A percentile compares a stretch with the other conserved stretches of the same genome.
Evolutionary conservation across 2,113 vertebrate species (phyloP).

Genomic region (Corythaeola cristata): DNA sequence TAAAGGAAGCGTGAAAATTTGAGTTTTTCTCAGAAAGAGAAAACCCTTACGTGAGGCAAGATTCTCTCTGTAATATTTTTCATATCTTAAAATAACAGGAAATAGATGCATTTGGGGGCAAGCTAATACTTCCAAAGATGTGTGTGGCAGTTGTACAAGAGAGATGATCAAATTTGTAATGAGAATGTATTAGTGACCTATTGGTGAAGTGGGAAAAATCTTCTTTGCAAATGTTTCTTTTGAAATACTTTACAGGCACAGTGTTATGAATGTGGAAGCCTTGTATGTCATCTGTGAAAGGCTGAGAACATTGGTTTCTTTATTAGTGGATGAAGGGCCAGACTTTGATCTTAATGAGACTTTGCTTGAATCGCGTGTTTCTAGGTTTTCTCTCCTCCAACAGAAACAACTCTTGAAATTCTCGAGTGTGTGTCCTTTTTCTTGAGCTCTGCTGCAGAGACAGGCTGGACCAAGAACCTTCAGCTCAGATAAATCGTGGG

Average conservation of each 20-base stretch:
- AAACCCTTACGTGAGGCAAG: background rate
- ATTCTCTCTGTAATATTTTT: background rate
- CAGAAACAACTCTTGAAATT: background rate
- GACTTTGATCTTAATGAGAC: background rate
- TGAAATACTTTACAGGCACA: background rate
- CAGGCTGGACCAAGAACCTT: background rate
- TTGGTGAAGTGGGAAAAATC: background rate
- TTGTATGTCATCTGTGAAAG: background rate
- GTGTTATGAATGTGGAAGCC: background rate
- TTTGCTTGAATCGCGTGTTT: background rate
- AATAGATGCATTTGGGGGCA: background rate
- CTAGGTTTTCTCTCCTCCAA: background rate
- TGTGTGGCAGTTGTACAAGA: background rate
- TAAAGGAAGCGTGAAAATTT: background rate
- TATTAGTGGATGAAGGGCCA: background rate
- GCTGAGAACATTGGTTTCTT: background rate
- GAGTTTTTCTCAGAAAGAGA: background rate
- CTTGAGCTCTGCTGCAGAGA: background rate
- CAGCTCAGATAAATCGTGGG: accelerated
- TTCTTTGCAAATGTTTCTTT: background rate
- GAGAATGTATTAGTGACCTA: background rate
- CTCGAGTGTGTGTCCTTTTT: background rate
- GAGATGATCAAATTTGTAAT: background rate
- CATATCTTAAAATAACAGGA: background rate
- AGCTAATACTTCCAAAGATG: background rate